phyloP scores from a whole-genome alignment of 2,797 vertebrate genomes.

The Siniperca undulata region DNA sequence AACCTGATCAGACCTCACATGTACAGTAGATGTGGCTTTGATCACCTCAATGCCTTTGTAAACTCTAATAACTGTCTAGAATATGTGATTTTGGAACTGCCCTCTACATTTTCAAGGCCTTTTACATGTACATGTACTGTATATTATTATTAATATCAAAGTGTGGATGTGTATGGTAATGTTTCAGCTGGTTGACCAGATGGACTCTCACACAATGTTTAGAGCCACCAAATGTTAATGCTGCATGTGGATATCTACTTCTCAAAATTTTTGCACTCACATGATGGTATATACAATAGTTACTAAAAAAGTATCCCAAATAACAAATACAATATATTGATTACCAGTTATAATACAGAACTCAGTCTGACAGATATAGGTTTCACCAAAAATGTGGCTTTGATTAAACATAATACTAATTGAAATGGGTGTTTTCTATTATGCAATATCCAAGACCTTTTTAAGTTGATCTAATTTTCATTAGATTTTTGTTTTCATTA shows the following conservation, averaged over 20 bases:
- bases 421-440: conserved; percentile 60
- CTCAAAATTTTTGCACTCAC: conserved; percentile 57
- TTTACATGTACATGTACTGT: conserved; percentile 77
- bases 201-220: conserved; percentile 49
- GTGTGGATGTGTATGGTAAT: conserved; percentile 46
- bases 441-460: conserved; percentile 46
- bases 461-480: conserved; percentile 55
- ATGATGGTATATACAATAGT: conserved; percentile 37
- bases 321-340: conserved; percentile 30
- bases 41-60: conserved; percentile 87
- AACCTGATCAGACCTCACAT: conserved; percentile 72
- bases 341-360: conserved; percentile 28
- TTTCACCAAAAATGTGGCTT: conserved; percentile 56
- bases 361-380: conserved; percentile 21
- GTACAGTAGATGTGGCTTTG: conserved; percentile 80
- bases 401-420: conserved; percentile 46
- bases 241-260: conserved; percentile 75
- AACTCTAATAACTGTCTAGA: conserved; percentile 59
- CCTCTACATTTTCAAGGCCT: conserved; percentile 77
- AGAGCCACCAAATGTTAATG: conserved; percentile 66
- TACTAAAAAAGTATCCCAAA: conserved; percentile 35
- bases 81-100: conserved; percentile 63
- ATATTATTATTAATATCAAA: conserved; percentile 71
- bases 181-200: conserved; percentile 52
- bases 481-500: conserved; percentile 65